These are phyloP conservation scores for Alethe castanea DNA, from an alignment of 2,113 vertebrate species.

Conservation along the genomic window DNA sequence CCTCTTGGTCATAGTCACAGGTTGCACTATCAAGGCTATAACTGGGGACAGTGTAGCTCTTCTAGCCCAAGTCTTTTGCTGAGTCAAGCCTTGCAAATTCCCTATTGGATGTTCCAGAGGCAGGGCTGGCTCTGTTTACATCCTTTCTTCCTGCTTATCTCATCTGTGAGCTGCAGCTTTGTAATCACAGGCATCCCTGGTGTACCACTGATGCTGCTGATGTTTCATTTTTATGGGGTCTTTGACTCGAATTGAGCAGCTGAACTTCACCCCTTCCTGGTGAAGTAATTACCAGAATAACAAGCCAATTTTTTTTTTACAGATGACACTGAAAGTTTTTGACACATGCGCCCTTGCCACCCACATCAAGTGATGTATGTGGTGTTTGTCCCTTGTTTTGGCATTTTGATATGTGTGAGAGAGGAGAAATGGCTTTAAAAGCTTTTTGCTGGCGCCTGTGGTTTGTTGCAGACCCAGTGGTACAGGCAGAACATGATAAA, in stretches of 20 bases:
- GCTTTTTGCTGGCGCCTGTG: conserved; percentile 51
- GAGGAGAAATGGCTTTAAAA: conserved; percentile 65
- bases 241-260: conserved; percentile 51
- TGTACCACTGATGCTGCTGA: conserved; percentile 22
- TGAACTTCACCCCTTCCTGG: conserved; percentile 57
- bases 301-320: conserved; percentile 10
- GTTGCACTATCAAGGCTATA: neutral
- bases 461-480: conserved; percentile 47
- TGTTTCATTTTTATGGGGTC: conserved; percentile 48
- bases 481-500: neutral
- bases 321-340: conserved; percentile 50
- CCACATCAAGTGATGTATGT: conserved; percentile 52
- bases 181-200: conserved; percentile 7
- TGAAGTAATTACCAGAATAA: conserved; percentile 70
- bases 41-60: neutral
- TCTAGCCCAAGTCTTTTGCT: neutral
- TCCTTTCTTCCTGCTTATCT: neutral
- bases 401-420: conserved; percentile 61
- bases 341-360: conserved; percentile 63
- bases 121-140: conserved; percentile 12
- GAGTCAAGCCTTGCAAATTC: conserved; percentile 23
- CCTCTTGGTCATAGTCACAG: neutral
- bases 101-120: neutral
- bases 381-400: conserved; percentile 58
- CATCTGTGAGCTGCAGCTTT: conserved; percentile 12